Evolutionary conservation across 2,888 invertebrate species (phyloP).

Genomic region (Serripes groenlandicus): DNA sequence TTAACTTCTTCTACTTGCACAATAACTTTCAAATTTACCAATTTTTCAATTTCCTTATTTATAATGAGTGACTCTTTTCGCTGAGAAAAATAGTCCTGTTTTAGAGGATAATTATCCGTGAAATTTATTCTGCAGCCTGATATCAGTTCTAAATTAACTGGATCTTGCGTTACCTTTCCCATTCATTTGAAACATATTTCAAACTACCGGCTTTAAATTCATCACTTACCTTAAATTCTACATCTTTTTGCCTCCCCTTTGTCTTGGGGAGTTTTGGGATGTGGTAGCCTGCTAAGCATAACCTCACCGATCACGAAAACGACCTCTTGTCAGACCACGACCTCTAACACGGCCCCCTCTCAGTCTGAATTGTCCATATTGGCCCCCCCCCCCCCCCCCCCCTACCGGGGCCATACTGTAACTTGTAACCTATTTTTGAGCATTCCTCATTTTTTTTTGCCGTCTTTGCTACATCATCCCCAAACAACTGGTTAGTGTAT

Average conservation of each 20-base stretch:
- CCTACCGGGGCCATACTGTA: constrained; percentile 20
- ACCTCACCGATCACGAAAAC: background rate
- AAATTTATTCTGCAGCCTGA: background rate
- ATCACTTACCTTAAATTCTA: background rate
- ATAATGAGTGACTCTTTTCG: constrained; percentile 12
- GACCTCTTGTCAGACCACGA: background rate
- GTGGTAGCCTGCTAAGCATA: background rate
- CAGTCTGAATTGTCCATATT: background rate
- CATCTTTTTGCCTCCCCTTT: background rate
- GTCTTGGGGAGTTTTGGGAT: background rate
- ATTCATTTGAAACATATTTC: no score
- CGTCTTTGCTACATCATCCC: constrained; percentile 50
- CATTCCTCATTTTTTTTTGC: constrained; percentile 54
- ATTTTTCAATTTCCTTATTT: constrained; percentile 20
- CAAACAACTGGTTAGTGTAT: constrained; percentile 44
- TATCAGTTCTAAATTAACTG: background rate
- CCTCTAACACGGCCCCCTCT: constrained; percentile 10
- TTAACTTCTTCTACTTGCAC: constrained; percentile 4
- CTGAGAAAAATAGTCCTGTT: background rate
- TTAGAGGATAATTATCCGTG: background rate
- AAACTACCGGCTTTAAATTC: constrained; percentile 1
- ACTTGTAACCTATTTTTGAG: constrained; percentile 37
- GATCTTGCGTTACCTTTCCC: background rate
- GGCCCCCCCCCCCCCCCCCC: no score
- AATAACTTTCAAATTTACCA: constrained; percentile 22